These are phyloP conservation scores for Drosophila robusta DNA, from an alignment of 2,888 invertebrate genomes.

Conservation along the genomic window DNA sequence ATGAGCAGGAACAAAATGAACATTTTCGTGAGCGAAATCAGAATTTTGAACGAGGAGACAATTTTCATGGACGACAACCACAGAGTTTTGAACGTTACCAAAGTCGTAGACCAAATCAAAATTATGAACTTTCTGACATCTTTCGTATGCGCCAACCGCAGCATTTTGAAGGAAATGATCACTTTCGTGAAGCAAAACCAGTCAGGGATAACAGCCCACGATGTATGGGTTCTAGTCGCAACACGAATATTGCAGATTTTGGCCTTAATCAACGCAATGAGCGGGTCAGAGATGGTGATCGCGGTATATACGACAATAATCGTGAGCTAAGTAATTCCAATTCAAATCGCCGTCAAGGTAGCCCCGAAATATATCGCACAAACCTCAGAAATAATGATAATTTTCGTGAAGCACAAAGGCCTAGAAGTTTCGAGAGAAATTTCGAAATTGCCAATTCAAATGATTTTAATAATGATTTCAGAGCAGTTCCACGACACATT, in stretches of 20 bases:
- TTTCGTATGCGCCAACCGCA: slow-evolving; percentile 1
- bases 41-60: slow-evolving; percentile 5
- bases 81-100: not conserved
- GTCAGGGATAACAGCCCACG: slow-evolving; percentile 2
- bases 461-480: slow-evolving; percentile 3
- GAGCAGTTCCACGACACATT: not conserved
- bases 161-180: not conserved
- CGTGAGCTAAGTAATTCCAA: slow-evolving; percentile 4
- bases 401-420: not conserved
- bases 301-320: not conserved
- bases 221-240: not conserved
- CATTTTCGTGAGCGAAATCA: not conserved
- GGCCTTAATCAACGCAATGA: slow-evolving; percentile 2
- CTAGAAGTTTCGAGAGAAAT: slow-evolving; percentile 8
- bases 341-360: slow-evolving; percentile 2
- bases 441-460: slow-evolving; percentile 1
- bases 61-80: not conserved
- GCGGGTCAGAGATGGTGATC: not conserved
- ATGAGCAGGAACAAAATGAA: not conserved
- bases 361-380: not conserved
- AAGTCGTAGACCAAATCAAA: too few species aligned
- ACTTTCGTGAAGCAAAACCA: not conserved
- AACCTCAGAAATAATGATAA: not conserved
- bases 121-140: slow-evolving; percentile 8
- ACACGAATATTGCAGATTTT: slow-evolving; percentile 3